Evolutionary conservation across 2,797 vertebrate species (phyloP).

Genomic region (Psittacula echo): DNA sequence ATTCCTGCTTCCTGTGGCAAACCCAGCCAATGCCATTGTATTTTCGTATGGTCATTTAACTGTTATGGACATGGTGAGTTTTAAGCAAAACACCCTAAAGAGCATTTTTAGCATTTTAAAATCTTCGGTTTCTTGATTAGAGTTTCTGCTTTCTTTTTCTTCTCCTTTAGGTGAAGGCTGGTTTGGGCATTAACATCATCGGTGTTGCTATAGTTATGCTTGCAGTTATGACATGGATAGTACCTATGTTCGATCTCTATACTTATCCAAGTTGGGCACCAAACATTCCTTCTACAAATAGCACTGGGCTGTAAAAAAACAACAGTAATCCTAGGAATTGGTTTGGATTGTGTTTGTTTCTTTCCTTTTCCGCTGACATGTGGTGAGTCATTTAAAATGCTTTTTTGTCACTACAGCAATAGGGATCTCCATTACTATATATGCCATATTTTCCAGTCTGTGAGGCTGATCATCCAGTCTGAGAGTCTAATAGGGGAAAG

Average conservation of each 20-base stretch:
- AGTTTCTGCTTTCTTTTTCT: constrained; percentile 16
- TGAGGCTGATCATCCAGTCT: background rate
- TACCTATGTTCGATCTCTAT: constrained; percentile 84
- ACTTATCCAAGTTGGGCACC: constrained; percentile 88
- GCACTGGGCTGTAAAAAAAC: constrained; percentile 73
- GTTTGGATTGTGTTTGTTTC: background rate
- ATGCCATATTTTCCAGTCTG: background rate
- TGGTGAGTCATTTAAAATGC: constrained; percentile 25
- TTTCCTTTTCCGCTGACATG: background rate
- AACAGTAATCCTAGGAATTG: background rate
- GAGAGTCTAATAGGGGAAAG: constrained; percentile 6
- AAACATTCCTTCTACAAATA: constrained; percentile 64
- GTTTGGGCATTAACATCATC: constrained; percentile 88
- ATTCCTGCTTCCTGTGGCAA: constrained; percentile 91
- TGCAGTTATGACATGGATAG: constrained; percentile 86
- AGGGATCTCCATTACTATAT: background rate
- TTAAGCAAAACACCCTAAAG: background rate
- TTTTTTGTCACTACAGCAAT: background rate
- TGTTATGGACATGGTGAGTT: constrained; percentile 89
- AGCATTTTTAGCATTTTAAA: background rate
- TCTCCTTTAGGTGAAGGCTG: constrained; percentile 89
- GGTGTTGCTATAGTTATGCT: constrained; percentile 87
- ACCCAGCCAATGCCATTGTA: constrained; percentile 91
- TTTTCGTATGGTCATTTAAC: constrained; percentile 90
- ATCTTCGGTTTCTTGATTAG: background rate